Conservation (phyloP, 2,888 invertebrate genomes). For the Dorcus parallelipipedus region DNA sequence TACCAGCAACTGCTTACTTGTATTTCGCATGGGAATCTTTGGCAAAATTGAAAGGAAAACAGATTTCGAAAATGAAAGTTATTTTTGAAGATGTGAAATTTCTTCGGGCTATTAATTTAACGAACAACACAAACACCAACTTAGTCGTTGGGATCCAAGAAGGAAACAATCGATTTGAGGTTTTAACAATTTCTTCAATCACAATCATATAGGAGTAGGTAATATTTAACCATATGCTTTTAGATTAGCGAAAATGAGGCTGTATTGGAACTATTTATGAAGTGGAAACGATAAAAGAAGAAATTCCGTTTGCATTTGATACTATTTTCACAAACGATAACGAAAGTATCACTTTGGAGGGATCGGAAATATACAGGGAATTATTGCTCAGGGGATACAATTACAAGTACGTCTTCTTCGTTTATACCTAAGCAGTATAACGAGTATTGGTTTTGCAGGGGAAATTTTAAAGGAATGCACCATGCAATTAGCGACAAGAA, state of each 20-base stretch:
- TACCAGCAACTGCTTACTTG: constrained; percentile 29
- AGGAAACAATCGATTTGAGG: constrained; percentile 34
- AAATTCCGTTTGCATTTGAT: neutral
- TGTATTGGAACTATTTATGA: constrained; percentile 61
- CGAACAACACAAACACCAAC: no score
- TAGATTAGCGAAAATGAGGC: constrained; percentile 65
- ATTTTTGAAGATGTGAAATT: constrained; percentile 57
- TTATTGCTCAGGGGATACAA: no score
- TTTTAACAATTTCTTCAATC: constrained; percentile 27
- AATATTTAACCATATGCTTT: neutral
- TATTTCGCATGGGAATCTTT: constrained; percentile 55
- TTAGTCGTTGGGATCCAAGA: constrained; percentile 37
- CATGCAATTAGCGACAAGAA: no score
- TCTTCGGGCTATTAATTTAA: constrained; percentile 20
- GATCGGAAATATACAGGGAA: no score
- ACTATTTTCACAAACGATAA: neutral
- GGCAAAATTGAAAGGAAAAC: constrained; percentile 43
- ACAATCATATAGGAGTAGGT: neutral
- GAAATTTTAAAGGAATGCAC: no score
- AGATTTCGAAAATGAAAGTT: constrained; percentile 51
- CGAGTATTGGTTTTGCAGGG: no score
- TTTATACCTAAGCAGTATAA: no score
- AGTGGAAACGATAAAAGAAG: constrained; percentile 34
- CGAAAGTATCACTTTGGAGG: no score
- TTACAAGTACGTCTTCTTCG: no score